phyloP scores from a whole-genome alignment of 2,888 invertebrate genomes.

The Pollenia griseotomentosa region DNA sequence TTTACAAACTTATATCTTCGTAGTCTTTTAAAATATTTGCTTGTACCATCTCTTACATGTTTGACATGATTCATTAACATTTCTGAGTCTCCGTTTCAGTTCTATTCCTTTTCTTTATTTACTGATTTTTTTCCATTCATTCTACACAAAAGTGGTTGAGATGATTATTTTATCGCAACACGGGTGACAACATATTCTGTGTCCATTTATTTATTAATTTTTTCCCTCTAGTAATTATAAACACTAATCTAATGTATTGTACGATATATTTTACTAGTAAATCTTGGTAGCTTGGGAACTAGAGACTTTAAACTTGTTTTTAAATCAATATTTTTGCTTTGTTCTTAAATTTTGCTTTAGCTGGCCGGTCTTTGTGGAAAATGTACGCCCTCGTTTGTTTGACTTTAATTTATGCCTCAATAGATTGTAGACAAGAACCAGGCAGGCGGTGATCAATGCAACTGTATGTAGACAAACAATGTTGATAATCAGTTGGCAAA shows the following conservation, averaged over 20 bases:
- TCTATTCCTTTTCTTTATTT: background rate
- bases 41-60: conserved; percentile 22
- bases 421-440: conserved; percentile 66
- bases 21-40: background rate
- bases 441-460: conserved; percentile 65
- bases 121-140: background rate
- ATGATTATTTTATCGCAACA: conserved; percentile 65
- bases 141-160: conserved; percentile 56
- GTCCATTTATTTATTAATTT: conserved; percentile 55
- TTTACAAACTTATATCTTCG: conserved; percentile 44
- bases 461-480: conserved; percentile 59
- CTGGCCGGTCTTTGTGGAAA: conserved; percentile 36
- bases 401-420: conserved; percentile 70
- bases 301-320: conserved; percentile 57
- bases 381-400: conserved; percentile 71
- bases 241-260: conserved; percentile 66
- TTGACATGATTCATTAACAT: conserved; percentile 70
- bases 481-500: conserved; percentile 60
- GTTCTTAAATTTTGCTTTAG: conserved; percentile 19
- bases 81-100: conserved; percentile 41
- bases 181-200: conserved; percentile 67
- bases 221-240: conserved; percentile 62
- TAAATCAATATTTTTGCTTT: conserved; percentile 11
- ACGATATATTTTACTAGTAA: conserved; percentile 34
- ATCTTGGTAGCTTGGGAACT: conserved; percentile 55